Percentiles rank a stretch among this genome's conserved stretches.
Evolutionary conservation across 2,888 invertebrate genomes (phyloP).

Genomic region (Lithophane ornitopus): DNA sequence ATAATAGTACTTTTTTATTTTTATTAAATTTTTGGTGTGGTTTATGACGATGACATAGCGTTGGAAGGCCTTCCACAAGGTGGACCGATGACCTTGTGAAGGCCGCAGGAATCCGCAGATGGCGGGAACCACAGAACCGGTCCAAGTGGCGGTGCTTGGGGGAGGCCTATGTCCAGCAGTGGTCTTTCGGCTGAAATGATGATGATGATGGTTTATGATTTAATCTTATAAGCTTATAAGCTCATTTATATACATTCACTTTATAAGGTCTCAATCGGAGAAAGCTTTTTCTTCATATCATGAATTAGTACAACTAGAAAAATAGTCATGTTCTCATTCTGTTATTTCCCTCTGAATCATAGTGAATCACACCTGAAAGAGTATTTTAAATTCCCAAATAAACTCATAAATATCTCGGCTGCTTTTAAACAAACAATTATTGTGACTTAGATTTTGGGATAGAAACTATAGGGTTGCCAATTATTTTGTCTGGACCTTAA

Average conservation of each 20-base stretch:
- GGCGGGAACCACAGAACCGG: no score
- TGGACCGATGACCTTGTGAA: no score
- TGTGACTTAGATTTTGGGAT: slow-evolving; percentile 20
- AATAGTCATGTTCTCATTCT: background rate
- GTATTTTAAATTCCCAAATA: background rate
- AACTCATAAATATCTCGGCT: slow-evolving; percentile 6
- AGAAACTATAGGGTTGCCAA: background rate
- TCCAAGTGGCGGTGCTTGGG: no score
- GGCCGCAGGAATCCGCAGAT: no score
- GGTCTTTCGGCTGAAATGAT: no score
- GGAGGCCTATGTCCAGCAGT: no score
- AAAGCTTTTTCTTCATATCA: background rate
- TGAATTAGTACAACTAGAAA: background rate
- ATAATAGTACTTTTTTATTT: no score
- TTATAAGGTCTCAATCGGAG: background rate
- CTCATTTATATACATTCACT: no score
- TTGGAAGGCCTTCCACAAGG: no score
- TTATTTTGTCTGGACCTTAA: no score
- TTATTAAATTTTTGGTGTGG: background rate
- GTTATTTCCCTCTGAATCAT: background rate
- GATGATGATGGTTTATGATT: no score
- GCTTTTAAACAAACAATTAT: slow-evolving; percentile 15
- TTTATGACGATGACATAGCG: background rate
- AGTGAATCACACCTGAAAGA: background rate
- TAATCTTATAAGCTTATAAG: no score